These are phyloP conservation scores for Ceyx margarethae DNA, from an alignment of 2,113 vertebrate genomes.

Conservation along the genomic window DNA sequence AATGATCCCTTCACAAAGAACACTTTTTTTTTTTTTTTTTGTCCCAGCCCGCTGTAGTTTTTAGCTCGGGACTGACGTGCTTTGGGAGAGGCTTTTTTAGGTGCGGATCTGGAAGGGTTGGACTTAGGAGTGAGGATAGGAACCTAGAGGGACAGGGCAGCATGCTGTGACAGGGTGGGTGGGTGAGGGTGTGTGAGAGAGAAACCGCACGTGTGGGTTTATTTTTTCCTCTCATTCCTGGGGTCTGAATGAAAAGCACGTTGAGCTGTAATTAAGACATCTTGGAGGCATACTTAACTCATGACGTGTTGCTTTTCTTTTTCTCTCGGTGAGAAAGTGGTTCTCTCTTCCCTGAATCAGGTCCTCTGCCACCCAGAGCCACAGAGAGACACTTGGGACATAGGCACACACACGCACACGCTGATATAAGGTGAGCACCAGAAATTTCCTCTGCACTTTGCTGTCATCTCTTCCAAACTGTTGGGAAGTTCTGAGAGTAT, in stretches of 20 bases:
- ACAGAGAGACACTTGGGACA: slow-evolving; percentile 72
- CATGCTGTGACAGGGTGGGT: not conserved
- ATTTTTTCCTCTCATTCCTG: slow-evolving; percentile 54
- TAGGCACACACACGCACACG: not conserved
- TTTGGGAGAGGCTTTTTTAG: slow-evolving; percentile 7
- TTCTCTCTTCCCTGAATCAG: slow-evolving; percentile 69
- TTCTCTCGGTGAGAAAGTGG: slow-evolving; percentile 74
- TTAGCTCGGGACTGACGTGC: not conserved
- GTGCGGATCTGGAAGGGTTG: slow-evolving; percentile 3
- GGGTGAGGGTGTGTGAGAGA: not conserved
- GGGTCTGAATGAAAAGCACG: slow-evolving; percentile 69
- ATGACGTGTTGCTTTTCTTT: slow-evolving; percentile 81
- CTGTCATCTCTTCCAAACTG: slow-evolving; percentile 28
- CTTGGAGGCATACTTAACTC: slow-evolving; percentile 74
- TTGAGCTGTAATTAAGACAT: slow-evolving; percentile 77
- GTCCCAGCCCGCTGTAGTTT: not conserved
- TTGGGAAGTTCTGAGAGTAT: slow-evolving; percentile 51
- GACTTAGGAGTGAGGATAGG: slow-evolving; percentile 12
- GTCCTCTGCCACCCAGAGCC: slow-evolving; percentile 78
- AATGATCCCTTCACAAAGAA: not conserved
- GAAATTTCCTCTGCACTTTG: slow-evolving; percentile 28
- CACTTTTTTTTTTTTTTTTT: not conserved
- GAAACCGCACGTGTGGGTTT: not conserved
- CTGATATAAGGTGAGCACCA: slow-evolving; percentile 75
- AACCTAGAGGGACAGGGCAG: slow-evolving; percentile 21